Conservation (phyloP, 2,113 vertebrate genomes). For the Gallinago media region DNA sequence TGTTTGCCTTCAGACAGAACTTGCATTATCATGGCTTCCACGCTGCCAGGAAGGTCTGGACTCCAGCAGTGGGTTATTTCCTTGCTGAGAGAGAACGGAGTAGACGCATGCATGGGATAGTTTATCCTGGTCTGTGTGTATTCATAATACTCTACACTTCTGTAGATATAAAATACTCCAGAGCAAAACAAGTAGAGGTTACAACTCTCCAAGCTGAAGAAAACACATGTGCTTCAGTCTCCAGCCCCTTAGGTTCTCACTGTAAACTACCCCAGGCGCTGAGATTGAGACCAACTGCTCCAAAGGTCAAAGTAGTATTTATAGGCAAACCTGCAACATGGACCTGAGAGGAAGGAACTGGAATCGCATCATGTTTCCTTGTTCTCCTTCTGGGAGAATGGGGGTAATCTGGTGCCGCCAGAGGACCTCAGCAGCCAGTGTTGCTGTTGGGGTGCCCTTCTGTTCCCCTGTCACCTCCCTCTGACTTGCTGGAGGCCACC, state of each 20-base stretch:
- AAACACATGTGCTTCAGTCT: neutral
- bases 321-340: neutral
- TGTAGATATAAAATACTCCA: neutral
- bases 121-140: neutral
- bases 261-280: neutral
- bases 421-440: neutral
- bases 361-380: neutral
- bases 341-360: neutral
- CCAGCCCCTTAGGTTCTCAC: neutral
- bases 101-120: neutral
- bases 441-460: neutral
- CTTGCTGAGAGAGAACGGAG: neutral
- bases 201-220: neutral
- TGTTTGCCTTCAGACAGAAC: constrained; percentile 58
- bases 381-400: neutral
- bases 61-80: constrained; percentile 68
- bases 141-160: neutral
- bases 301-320: neutral
- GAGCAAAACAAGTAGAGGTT: constrained; percentile 22
- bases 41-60: constrained; percentile 47
- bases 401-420: neutral
- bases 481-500: neutral
- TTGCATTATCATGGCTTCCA: constrained; percentile 37
- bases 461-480: neutral
- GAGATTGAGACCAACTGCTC: neutral